Evolutionary conservation across 2,113 vertebrate genomes (phyloP), one percentile per base, ranked within the genome.

Genomic region (Strix aluco): DNA sequence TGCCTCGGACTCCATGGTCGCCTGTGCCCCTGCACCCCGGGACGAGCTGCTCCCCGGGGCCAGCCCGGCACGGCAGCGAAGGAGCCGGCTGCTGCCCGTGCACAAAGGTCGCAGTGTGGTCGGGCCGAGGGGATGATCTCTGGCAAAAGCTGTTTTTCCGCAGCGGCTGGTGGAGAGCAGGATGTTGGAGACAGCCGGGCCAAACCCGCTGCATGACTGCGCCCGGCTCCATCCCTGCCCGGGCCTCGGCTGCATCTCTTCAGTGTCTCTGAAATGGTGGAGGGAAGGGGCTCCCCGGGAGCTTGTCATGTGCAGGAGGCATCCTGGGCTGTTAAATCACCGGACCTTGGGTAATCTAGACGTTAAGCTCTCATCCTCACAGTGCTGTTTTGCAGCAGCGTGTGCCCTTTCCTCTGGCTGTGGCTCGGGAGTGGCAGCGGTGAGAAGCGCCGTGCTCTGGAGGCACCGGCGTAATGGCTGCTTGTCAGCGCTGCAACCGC

Each of bases 311-410:
- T 10, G 52, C 44, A 23, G 63, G 9, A 62, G 81, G 44, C 62
- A 13, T 16, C 58, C 80, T 3, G 80, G 42, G 47, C 2, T 15
- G 22, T 20, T 4, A 5, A n/a, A 5, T 8, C 29, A 0, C 47
- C 2, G 3, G 6, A 3, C 36, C n/a, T 61, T 10, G 0, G n/a
- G 49, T 11, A 1, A 59, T 25, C 32, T 15, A 0, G 5, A 5
- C 0, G 2, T 36, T 26, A 4, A 80, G 26, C 58, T 59, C 71
- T n/a, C 84, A 5, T 5, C 44, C 14, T 16, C 3, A 10, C 18
- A 1, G 0, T 5, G 42, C 69, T 51, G 81, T 44, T 19, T 4
- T 23, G 25, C 61, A 42, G 61, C n/a, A 26, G 77, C 65, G 1
- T 0, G 4, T 23, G 32, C 77, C 52, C 38, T 6, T 30, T 18